These are phyloP conservation scores for Osmerus mordax DNA, from an alignment of 2,113 vertebrate genomes.

Conservation along the genomic window DNA sequence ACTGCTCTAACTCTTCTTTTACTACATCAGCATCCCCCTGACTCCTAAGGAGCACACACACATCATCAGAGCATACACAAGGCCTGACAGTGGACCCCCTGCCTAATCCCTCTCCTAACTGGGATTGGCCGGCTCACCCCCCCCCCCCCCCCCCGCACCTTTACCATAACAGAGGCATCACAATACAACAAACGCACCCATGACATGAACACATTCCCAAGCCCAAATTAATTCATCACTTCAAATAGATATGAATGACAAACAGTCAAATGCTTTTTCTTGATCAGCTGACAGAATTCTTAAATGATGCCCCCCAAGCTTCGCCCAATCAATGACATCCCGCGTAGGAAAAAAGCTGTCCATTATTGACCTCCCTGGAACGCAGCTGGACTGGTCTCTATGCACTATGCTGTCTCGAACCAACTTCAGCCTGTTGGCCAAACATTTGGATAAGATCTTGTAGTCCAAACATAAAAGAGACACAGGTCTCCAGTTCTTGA, in stretches of 20 bases:
- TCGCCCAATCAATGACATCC: not conserved
- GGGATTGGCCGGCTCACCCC: not conserved
- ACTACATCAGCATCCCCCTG: not conserved
- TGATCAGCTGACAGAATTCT: slow-evolving; percentile 1
- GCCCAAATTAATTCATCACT: not conserved
- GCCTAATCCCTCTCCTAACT: not conserved
- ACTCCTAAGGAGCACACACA: not conserved
- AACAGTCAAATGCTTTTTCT: slow-evolving; percentile 3
- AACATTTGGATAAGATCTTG: not conserved
- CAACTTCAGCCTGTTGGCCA: slow-evolving; percentile 7
- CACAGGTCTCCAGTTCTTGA: slow-evolving; percentile 3
- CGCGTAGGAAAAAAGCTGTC: not conserved
- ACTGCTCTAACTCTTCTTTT: not conserved
- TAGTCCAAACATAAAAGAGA: not conserved
- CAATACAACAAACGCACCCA: not conserved
- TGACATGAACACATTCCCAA: not conserved
- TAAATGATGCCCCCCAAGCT: not conserved
- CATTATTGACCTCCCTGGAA: not conserved
- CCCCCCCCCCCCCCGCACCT: not conserved
- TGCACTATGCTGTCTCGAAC: not conserved
- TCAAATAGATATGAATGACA: not conserved
- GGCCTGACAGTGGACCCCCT: too few relatives aligned
- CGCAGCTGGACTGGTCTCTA: slow-evolving; percentile 5
- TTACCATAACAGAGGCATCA: not conserved
- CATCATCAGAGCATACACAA: not conserved